Base-by-base conservation (phyloP, 2,113 vertebrate genomes). In the Cheilinus undulatus region DNA sequence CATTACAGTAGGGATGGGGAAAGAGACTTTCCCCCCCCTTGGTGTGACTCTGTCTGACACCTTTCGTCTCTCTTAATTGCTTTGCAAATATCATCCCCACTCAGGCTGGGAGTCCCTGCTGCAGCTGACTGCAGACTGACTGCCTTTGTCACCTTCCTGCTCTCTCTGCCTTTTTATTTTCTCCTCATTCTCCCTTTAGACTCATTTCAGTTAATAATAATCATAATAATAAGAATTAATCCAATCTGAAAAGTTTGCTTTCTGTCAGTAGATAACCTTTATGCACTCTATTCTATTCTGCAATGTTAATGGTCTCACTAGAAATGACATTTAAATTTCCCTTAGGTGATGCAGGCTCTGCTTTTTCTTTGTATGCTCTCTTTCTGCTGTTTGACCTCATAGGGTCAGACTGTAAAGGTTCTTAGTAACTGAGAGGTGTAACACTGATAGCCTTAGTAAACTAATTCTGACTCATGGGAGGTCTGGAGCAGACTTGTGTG, bases 11-110 rank as follows among this genome's bases (percentile, higher is more conserved):
- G 76, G 75, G 70, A 15, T n/a, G n/a, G 32, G 67, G 14, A 73
- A n/a, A 43, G 10, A 27, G 50, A 60, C 22, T 13, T 30, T 40
- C 54, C 19, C 15, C 32, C 83, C 80, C 73, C 75, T 90, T 88
- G 85, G 80, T 85, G 85, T 80, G 74, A 85, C 86, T 82, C 82
- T 82, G 82, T 80, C 85, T 90, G 88, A 88, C 64, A 81, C 86
- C 89, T 92, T 89, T 91, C 90, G 90, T 91, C 91, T 92, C 80
- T 80, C 83, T 91, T 91, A 91, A 91, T 92, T 92, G 89, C 88
- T 87, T 87, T 84, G 91, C 87, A 91, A 91, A 91, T 91, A 88
- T 90, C 89, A 78, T 90, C 83, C 82, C 73, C 73, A 73, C 84
- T 89, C 83, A 82, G 86, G 59, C 82, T 83, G 85, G 86, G 91